Percentiles rank a stretch among this genome's conserved stretches.
phyloP scores from a whole-genome alignment of 2,113 vertebrate genomes.

The Cochlearius cochlearius region DNA sequence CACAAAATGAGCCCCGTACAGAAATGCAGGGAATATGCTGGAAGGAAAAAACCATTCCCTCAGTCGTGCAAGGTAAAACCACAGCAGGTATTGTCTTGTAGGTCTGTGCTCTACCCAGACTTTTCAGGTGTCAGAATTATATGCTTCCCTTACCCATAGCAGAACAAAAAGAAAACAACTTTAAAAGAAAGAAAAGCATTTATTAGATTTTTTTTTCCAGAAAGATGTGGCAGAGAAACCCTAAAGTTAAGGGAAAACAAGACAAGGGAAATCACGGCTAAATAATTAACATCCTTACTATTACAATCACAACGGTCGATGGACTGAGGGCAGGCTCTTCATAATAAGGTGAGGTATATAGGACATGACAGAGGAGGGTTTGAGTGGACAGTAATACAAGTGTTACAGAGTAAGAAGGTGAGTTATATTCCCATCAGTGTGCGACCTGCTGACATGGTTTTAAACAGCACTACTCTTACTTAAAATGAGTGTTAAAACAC shows the following conservation, averaged over 20 bases:
- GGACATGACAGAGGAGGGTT: not conserved
- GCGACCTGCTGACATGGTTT: not conserved
- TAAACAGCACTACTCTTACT: not conserved
- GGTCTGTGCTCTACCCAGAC: not conserved
- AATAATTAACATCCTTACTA: not conserved
- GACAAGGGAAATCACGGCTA: not conserved
- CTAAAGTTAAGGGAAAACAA: not conserved
- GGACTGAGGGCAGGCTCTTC: not conserved
- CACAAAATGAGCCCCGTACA: not conserved
- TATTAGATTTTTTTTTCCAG: rapidly evolving
- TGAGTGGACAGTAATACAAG: not conserved
- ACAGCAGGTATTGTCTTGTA: not conserved
- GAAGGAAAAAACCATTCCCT: not conserved
- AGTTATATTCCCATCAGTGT: not conserved
- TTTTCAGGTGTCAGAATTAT: not conserved
- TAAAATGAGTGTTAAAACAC: not conserved
- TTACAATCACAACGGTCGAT: not conserved
- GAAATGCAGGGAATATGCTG: not conserved
- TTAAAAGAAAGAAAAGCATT: not conserved
- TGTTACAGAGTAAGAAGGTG: not conserved
- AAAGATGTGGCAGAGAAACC: not conserved
- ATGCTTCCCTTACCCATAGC: not conserved
- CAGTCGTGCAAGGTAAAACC: not conserved
- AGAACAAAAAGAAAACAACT: not conserved
- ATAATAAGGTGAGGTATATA: not conserved